Evolutionary conservation across 2,888 invertebrate genomes (phyloP).

Genomic region (Zaprionus lineosus): DNA sequence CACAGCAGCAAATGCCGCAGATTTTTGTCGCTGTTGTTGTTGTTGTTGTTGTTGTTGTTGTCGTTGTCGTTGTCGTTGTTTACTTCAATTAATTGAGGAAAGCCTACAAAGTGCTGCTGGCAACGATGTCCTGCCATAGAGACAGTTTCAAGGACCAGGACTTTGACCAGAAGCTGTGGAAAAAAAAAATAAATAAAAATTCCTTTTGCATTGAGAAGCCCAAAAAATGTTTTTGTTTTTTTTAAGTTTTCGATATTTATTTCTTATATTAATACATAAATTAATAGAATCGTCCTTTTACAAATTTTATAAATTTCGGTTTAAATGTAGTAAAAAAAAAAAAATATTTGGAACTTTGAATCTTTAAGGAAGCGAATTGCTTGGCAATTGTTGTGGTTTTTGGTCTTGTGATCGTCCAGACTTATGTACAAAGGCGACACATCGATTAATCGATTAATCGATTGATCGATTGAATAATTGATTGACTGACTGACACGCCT

Average conservation of each 20-base stretch:
- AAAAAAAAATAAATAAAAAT: no score
- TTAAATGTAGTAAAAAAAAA: slow-evolving; percentile 31
- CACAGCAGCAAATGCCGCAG: neutral
- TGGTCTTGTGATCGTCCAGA: neutral
- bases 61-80: neutral
- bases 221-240: no score
- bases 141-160: no score
- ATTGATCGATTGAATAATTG: slow-evolving; percentile 28
- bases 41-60: neutral
- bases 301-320: slow-evolving; percentile 36
- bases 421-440: no score
- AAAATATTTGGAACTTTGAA: slow-evolving; percentile 5
- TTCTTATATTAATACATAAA: slow-evolving; percentile 12
- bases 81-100: slow-evolving; percentile 33
- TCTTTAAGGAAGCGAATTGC: no score
- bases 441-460: neutral
- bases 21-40: neutral
- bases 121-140: neutral
- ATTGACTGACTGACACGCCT: slow-evolving; percentile 60
- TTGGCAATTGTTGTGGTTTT: slow-evolving; percentile 19
- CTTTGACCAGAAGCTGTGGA: no score
- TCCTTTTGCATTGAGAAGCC: no score
- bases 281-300: slow-evolving; percentile 20
- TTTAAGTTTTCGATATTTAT: slow-evolving; percentile 15
- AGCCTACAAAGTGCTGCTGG: slow-evolving; percentile 11